A percentile compares a stretch with the other conserved stretches of the same genome.
These are phyloP conservation scores for Euclidia mi DNA, from an alignment of 2,888 invertebrate genomes.

Conservation along the genomic window DNA sequence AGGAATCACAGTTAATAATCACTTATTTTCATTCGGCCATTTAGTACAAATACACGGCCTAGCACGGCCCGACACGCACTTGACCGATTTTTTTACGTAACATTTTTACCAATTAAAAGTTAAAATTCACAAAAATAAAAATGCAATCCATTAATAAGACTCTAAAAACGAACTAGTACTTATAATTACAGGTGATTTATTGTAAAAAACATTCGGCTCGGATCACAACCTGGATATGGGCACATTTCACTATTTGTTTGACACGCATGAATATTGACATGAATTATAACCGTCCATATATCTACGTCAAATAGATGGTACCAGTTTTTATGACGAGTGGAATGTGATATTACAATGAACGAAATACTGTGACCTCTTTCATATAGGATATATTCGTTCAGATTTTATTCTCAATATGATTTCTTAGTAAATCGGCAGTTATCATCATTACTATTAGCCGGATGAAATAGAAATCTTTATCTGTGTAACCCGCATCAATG, in stretches of 20 bases:
- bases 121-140: not conserved
- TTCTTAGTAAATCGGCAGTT: no score
- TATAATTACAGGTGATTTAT: conserved; percentile 30
- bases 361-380: conserved; percentile 74
- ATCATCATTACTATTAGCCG: conserved; percentile 31
- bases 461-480: conserved; percentile 45
- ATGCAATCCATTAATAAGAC: not conserved
- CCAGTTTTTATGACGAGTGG: conserved; percentile 76
- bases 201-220: conserved; percentile 31
- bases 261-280: conserved; percentile 77
- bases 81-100: no score
- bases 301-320: conserved; percentile 67
- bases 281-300: conserved; percentile 75
- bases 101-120: not conserved
- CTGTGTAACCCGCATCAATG: conserved; percentile 59
- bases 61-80: no score
- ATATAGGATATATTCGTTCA: conserved; percentile 74
- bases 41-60: no score
- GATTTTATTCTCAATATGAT: conserved; percentile 20
- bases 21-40: no score
- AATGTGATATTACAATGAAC: conserved; percentile 70
- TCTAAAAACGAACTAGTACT: conserved; percentile 23
- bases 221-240: conserved; percentile 34
- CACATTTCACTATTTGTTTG: conserved; percentile 80
- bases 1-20: no score